Evolutionary conservation across 2,113 vertebrate species (phyloP), one percentile per base, ranked within the genome.

Genomic region (Erinaceus europaeus): DNA sequence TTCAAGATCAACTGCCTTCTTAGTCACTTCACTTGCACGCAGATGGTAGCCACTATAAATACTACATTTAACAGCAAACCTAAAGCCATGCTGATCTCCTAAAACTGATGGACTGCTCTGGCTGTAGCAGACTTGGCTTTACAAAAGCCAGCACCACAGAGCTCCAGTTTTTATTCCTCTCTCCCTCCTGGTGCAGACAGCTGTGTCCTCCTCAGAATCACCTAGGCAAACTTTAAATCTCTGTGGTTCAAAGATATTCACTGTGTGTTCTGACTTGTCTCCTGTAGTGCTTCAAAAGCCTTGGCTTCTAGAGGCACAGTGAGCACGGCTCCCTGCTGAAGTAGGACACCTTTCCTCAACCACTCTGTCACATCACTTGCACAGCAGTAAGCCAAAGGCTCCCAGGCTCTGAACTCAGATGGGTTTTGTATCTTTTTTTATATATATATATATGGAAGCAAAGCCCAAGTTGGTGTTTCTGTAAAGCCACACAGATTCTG

Each of bases 221-320:
- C 87, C 67, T 44, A 71, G 83, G 82, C 18, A 83, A 59, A 80
- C 61, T 90, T 80, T 57, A 92, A 89, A 86, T 85, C 73, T 90
- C 53, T 78, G 77, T 67, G 23, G 84, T 87, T 91, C 92, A 91
- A 95, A 94, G 94, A 46, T 21, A 93, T 78, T 89, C 84, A 18
- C 84, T 76, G 81, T 68, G n/a, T 92, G 92, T 89, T 93, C 77
- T 93, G 92, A 93, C 92, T 84, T 87, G 92, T 89, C 77, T 91
- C 95, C n/a, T 53, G 81, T 6, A 29, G 90, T 17, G 84, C 87
- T 84, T 94, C 90, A 91, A 91, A 89, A 91, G 90, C 73, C 36
- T 5, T 20, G 61, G 65, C 78, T 87, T 79, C 74, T 40, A 20
- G 53, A 29, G 34, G 62, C 91, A 83, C 92, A 79, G 91, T 17